Evolutionary conservation across 2,113 vertebrate genomes (phyloP).

Genomic region (Perca fluviatilis): DNA sequence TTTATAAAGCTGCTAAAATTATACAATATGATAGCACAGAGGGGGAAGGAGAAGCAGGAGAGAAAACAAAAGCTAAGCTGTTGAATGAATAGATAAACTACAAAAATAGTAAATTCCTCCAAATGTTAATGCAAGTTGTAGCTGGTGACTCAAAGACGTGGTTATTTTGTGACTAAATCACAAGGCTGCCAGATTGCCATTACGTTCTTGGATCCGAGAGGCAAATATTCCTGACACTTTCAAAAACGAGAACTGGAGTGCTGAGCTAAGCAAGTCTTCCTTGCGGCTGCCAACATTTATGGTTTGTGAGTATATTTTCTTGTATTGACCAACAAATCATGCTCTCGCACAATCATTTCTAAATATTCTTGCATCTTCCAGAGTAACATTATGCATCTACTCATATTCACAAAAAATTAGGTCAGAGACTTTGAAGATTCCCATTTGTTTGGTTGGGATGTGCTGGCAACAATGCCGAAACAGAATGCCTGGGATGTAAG

Average conservation of each 20-base stretch:
- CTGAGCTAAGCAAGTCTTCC: constrained; percentile 70
- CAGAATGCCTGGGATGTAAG: constrained; percentile 60
- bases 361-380: constrained; percentile 31
- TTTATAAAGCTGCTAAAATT: constrained; percentile 74
- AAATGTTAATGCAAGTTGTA: constrained; percentile 47
- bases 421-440: constrained; percentile 63
- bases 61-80: constrained; percentile 55
- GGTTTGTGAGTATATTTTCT: constrained; percentile 66
- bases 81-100: constrained; percentile 41
- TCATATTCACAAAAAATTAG: constrained; percentile 62
- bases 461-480: constrained; percentile 60
- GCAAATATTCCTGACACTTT: constrained; percentile 75
- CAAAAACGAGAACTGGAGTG: constrained; percentile 64
- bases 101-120: constrained; percentile 36
- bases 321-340: constrained; percentile 71
- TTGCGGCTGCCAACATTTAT: constrained; percentile 61
- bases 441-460: constrained; percentile 59
- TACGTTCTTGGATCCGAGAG: constrained; percentile 59
- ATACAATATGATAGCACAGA: constrained; percentile 58
- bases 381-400: constrained; percentile 35
- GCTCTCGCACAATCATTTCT: constrained; percentile 37
- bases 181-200: constrained; percentile 61
- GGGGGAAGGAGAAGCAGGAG: constrained; percentile 17
- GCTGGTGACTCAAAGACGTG: constrained; percentile 36
- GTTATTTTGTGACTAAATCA: constrained; percentile 68